These are phyloP conservation scores for Megalops cyprinoides DNA, from an alignment of 2,797 vertebrate species.

Conservation along the genomic window DNA sequence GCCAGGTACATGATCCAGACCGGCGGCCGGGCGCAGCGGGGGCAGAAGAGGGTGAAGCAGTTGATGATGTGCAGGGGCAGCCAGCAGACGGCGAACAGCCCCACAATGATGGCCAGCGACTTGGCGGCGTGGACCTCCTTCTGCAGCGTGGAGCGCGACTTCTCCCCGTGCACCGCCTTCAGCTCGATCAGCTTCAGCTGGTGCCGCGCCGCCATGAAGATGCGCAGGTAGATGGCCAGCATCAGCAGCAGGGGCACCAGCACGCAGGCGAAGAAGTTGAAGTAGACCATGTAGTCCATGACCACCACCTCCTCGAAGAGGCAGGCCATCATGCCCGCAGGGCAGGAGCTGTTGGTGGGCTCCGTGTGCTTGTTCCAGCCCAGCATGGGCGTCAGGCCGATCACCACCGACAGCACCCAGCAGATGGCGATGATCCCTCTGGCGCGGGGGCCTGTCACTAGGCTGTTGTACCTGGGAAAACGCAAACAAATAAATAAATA, in stretches of 20 bases:
- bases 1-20: slow-evolving; percentile 88
- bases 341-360: slow-evolving; percentile 65
- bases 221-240: slow-evolving; percentile 88
- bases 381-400: slow-evolving; percentile 92
- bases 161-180: slow-evolving; percentile 72
- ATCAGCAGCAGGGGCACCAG: slow-evolving; percentile 87
- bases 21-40: slow-evolving; percentile 69
- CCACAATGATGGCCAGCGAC: slow-evolving; percentile 93
- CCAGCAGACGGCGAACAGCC: slow-evolving; percentile 93
- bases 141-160: slow-evolving; percentile 82
- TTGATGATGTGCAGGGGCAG: slow-evolving; percentile 93
- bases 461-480: slow-evolving; percentile 85
- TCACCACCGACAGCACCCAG: slow-evolving; percentile 89
- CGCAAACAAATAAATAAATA: too few relatives aligned
- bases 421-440: slow-evolving; percentile 90
- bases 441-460: slow-evolving; percentile 88
- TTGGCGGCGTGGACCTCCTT: slow-evolving; percentile 94
- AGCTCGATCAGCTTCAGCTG: slow-evolving; percentile 89
- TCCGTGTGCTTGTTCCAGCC: slow-evolving; percentile 83
- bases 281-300: slow-evolving; percentile 97
- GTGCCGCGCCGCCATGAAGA: slow-evolving; percentile 91
- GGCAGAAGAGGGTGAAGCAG: slow-evolving; percentile 86
- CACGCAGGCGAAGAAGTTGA: slow-evolving; percentile 95
- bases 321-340: slow-evolving; percentile 79
- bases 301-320: slow-evolving; percentile 90